These are phyloP conservation scores for Trilocha varians DNA, from an alignment of 2,888 invertebrate genomes.

Conservation along the genomic window DNA sequence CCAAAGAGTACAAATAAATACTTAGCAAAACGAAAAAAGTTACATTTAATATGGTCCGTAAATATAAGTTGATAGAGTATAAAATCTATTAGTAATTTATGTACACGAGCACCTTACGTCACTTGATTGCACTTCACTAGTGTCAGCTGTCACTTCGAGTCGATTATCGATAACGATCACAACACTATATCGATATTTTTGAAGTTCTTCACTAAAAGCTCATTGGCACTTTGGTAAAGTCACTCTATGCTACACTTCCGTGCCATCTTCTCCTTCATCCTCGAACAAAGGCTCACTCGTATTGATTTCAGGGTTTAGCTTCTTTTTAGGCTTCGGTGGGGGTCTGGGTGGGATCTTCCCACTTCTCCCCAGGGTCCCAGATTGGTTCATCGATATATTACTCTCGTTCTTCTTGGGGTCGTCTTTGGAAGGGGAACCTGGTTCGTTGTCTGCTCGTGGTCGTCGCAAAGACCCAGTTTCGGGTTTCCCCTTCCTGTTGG, in stretches of 20 bases:
- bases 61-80: conserved; percentile 63
- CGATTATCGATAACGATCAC: conserved; percentile 5
- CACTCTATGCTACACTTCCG: conserved; percentile 80
- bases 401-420: conserved; percentile 47
- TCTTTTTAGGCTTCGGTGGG: conserved; percentile 88
- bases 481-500: conserved; percentile 66
- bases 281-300: conserved; percentile 84
- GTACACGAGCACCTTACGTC: conserved; percentile 61
- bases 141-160: conserved; percentile 4
- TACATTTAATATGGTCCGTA: conserved; percentile 57
- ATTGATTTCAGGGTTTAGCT: conserved; percentile 72
- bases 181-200: not conserved
- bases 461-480: conserved; percentile 64
- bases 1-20: conserved; percentile 52
- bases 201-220: conserved; percentile 46
- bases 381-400: conserved; percentile 47
- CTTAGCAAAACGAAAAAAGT: conserved; percentile 46
- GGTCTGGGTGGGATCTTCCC: conserved; percentile 87
- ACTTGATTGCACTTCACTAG: conserved; percentile 22
- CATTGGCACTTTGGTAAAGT: conserved; percentile 62
- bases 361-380: conserved; percentile 61
- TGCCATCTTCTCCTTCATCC: conserved; percentile 91
- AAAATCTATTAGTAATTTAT: conserved; percentile 63
- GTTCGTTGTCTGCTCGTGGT: conserved; percentile 43
- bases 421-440: conserved; percentile 52